Base-by-base conservation (phyloP, 2,797 vertebrate genomes). In the Melanotaenia parkinsoni region DNA sequence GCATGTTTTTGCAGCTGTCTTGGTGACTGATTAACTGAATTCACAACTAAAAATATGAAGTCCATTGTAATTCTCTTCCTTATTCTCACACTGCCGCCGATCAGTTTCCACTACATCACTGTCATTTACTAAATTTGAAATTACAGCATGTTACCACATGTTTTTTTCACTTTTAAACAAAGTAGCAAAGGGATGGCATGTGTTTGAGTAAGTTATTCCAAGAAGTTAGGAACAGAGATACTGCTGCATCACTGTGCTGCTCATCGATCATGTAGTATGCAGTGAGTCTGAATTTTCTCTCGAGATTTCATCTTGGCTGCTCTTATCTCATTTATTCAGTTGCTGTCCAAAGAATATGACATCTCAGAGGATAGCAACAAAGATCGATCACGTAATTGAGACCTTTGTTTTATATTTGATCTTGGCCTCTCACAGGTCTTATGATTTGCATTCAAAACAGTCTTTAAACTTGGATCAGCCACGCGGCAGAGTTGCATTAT, bases 211-310 rank as follows among this genome's bases (percentile, higher is more conserved):
- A 45, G 37, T 16, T 5, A 20, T 22, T 58, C 2, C 18, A 35
- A 60, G 58, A 57, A 47, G 32, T 38, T 70, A 32, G 5, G 28
- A 69, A 18, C 65, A 47, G 59, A 72, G 33, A 51, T 68, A 20
- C 51, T 22, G 62, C 24, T 5, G 38, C 38, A 38, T 53, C 20
- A 3, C 54, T 20, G 64, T 75, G 68, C 50, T 43, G 58, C 68
- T 74, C 67, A 70, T 81, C 65, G 2, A 16, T 83, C 72, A 76
- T 11, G 33, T 20, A 26, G 18, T 3, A 32, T 43, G 50, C 26
- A 65, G 32, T 59, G 13, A 45, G 26, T 51, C 38, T 35, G 22
- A 71, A 66, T 57, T 62, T 16, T 63, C 50, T 56, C 50, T 20
- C 14, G 59, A 63, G 61, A 73, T 76, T 22, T 51, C 16, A 54